phyloP scores from a whole-genome alignment of 2,888 invertebrate species.

The Troglohyphantes excavatus region DNA sequence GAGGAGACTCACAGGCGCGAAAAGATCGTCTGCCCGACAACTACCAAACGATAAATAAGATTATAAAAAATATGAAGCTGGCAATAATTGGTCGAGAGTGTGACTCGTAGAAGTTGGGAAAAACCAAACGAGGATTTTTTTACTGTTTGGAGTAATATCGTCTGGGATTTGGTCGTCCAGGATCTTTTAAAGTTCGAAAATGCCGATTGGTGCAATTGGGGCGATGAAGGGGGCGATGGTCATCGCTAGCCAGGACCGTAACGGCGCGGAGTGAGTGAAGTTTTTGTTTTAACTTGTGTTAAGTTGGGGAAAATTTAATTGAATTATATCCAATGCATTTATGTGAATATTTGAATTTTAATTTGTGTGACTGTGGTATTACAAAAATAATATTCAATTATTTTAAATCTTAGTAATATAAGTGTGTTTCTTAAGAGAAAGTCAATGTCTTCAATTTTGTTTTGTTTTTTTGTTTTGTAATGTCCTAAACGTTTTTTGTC shows the following conservation, averaged over 20 bases:
- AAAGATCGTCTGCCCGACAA: conserved; percentile 55
- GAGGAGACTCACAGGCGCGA: conserved; percentile 34
- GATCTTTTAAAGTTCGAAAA: conserved; percentile 13
- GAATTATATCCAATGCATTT: too few relatives aligned
- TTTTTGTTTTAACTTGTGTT: neutral
- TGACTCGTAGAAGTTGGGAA: conserved; percentile 7
- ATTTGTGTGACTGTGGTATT: too few relatives aligned
- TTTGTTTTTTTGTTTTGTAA: too few relatives aligned
- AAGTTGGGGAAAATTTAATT: too few relatives aligned
- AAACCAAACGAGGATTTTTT: neutral
- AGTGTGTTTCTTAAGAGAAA: too few relatives aligned
- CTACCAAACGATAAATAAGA: conserved; percentile 36
- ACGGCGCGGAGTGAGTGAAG: conserved; percentile 66
- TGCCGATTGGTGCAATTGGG: conserved; percentile 74
- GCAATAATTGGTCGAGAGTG: neutral
- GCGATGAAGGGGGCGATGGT: conserved; percentile 77
- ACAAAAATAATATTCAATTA: too few relatives aligned
- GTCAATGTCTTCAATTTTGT: too few relatives aligned
- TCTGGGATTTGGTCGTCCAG: neutral
- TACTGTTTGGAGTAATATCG: neutral
- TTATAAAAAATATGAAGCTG: neutral
- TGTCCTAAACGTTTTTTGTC: too few relatives aligned
- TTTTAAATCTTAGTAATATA: too few relatives aligned
- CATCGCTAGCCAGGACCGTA: conserved; percentile 59
- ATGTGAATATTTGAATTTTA: too few relatives aligned